Base-by-base conservation (phyloP, 2,797 vertebrate species). In the Alectoris magna region DNA sequence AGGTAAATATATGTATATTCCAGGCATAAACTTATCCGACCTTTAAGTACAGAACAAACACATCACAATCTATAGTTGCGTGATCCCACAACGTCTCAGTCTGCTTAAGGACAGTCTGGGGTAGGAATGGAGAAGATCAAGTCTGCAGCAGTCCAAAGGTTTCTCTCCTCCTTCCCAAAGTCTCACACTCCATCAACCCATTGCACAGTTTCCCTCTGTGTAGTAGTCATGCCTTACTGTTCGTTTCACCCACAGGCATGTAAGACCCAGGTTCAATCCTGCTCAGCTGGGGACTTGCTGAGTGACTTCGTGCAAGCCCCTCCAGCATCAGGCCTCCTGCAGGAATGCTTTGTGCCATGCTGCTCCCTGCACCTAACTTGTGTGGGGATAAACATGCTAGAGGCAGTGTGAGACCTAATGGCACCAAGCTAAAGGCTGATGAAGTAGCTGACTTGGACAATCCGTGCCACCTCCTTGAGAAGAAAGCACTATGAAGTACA, bases 311-410 rank as follows among this genome's bases (percentile, higher is more conserved):
- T 63, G 14, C 55, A 75, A 60, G 39, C 34, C 83, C n/a, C n/a
- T 86, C 56, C 63, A 77, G 62, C 43, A 67, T 6, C 46, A 60
- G 63, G 56, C 56, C 70, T 34, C 64, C 29, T 43, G 5, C n/a
- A 48, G 34, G 55, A 92, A 72, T 0, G 0, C 8, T 10, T 51
- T 26, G 43, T n/a, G 34, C 39, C 1, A 0, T 11, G 15, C 62
- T 80, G 0, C 41, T 88, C 76, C 51, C 44, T n/a, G 46, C 55
- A 69, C 21, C 66, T 83, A 43, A 34, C 11, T 38, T 51, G 26
- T 48, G 29, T 60, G 73, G 63, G 63, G 24, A 70, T 48, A 56
- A 95, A 72, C 44, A 41, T 43, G 1, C 14, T 10, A 44, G 76
- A 67, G 48, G 21, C 2, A 48, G 56, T 55, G 41, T 0, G 1